Evolutionary conservation across 2,888 invertebrate genomes (phyloP).

Genomic region (Pyralis farinalis): DNA sequence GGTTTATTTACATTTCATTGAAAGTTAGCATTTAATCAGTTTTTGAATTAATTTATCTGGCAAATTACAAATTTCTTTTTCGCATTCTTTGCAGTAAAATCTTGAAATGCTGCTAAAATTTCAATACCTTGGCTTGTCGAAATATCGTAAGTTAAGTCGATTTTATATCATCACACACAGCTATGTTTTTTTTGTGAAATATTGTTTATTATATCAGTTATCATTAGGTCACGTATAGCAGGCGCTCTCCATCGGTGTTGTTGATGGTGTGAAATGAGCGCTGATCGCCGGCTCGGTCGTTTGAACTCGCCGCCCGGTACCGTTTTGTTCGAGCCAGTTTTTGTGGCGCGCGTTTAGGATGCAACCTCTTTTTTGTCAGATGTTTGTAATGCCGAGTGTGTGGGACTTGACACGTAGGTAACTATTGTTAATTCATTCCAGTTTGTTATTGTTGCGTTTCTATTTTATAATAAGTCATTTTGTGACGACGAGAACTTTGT

Average conservation of each 20-base stretch:
- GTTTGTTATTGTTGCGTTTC: slow-evolving; percentile 68
- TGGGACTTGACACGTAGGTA: slow-evolving; percentile 78
- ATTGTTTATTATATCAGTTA: slow-evolving; percentile 34
- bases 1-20: too few relatives aligned
- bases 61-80: too few relatives aligned
- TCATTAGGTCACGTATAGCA: slow-evolving; percentile 64
- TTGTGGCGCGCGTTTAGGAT: slow-evolving; percentile 70
- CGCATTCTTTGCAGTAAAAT: too few relatives aligned
- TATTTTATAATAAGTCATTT: slow-evolving; percentile 24
- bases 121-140: too few relatives aligned
- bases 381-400: slow-evolving; percentile 79
- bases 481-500: slow-evolving; percentile 11
- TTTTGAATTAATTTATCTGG: too few relatives aligned
- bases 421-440: slow-evolving; percentile 70
- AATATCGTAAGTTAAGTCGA: too few relatives aligned
- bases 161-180: too few relatives aligned
- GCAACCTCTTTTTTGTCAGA: slow-evolving; percentile 68
- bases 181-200: too few relatives aligned
- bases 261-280: slow-evolving; percentile 75
- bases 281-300: slow-evolving; percentile 51
- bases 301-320: slow-evolving; percentile 68
- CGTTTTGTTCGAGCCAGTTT: slow-evolving; percentile 67
- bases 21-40: too few relatives aligned
- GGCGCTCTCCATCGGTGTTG: slow-evolving; percentile 42
- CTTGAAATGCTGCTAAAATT: too few relatives aligned